phyloP scores from a whole-genome alignment of 2,113 vertebrate genomes.

The Trachemys scripta region DNA sequence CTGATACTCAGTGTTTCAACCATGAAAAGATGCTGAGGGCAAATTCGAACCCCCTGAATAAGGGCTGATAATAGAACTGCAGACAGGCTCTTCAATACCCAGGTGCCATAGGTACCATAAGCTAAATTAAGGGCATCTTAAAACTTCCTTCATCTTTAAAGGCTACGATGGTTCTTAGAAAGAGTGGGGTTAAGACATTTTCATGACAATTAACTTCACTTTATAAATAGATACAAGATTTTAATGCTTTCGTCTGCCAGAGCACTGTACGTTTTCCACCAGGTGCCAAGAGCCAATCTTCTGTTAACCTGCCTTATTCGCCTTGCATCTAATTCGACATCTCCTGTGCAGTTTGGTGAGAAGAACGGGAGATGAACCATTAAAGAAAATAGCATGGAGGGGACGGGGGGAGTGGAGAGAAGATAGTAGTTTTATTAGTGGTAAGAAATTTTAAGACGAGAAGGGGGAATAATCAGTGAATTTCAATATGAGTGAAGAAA shows the following conservation, averaged over 20 bases:
- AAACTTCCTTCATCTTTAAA: background rate
- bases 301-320: background rate
- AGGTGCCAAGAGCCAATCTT: fast-evolving
- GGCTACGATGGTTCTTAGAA: background rate
- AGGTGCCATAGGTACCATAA: background rate
- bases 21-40: background rate
- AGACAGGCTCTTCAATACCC: background rate
- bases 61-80: background rate
- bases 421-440: fast-evolving
- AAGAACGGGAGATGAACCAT: background rate
- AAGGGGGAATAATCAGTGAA: background rate
- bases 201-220: background rate
- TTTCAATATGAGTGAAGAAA: background rate
- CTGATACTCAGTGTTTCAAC: background rate
- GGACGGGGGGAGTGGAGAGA: fast-evolving
- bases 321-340: background rate
- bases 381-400: background rate
- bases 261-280: background rate
- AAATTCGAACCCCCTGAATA: background rate
- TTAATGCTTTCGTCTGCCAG: background rate
- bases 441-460: background rate
- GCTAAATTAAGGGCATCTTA: background rate
- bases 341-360: background rate
- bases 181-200: background rate
- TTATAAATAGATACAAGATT: background rate